Evolutionary conservation across 1,140 invertebrate genomes (phyloP).

Genomic region (Solenopsis invicta): DNA sequence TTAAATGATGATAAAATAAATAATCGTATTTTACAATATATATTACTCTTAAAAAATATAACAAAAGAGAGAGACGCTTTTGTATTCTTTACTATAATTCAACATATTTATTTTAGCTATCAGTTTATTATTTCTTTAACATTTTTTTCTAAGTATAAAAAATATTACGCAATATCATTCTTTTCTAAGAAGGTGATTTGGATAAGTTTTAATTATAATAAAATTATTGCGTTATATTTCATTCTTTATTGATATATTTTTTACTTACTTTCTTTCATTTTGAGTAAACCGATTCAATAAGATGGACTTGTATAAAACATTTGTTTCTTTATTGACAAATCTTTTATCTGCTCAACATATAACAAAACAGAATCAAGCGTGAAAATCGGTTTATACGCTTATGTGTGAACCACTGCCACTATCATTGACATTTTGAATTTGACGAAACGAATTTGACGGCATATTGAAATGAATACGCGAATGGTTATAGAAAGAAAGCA

Average conservation of each 20-base stretch:
- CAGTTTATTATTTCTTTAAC: not conserved
- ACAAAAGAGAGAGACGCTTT: not conserved
- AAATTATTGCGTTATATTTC: not conserved
- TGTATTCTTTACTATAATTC: conserved; percentile 13
- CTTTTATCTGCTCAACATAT: not conserved
- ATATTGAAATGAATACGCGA: conserved; percentile 39
- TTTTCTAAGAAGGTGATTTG: not conserved
- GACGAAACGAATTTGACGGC: not conserved
- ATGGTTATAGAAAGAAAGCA: not conserved
- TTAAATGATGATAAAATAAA: not conserved
- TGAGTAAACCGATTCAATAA: not conserved
- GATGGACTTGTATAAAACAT: not conserved
- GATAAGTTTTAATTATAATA: not conserved
- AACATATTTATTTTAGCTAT: not conserved
- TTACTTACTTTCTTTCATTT: not conserved
- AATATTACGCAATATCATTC: not conserved
- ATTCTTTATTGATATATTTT: not conserved
- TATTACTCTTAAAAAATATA: not conserved
- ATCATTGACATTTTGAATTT: conserved; percentile 33
- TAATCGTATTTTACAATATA: not conserved
- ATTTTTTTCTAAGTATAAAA: not conserved
- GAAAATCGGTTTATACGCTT: conserved; percentile 8
- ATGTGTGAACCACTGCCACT: not conserved
- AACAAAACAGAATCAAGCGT: not conserved
- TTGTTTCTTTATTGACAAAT: not conserved